Evolutionary conservation across 2,113 vertebrate species (phyloP).

Genomic region (Pseudopodoces humilis): DNA sequence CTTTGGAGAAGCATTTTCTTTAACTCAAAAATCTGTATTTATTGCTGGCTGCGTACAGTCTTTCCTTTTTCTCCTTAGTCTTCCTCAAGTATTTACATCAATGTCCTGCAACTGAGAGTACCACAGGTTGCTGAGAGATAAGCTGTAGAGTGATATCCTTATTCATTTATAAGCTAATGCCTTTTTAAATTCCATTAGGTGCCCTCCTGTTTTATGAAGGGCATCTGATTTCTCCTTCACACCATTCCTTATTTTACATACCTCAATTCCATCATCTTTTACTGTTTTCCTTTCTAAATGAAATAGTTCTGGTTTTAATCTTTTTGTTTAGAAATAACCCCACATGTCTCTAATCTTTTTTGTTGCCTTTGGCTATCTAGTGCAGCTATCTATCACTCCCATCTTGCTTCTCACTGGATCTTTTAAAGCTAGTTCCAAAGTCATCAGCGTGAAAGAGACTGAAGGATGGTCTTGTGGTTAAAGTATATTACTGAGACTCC

Average conservation of each 20-base stretch:
- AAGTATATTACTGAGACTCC: not conserved
- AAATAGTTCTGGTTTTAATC: slow-evolving; percentile 60
- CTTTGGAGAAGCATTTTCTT: not conserved
- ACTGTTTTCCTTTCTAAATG: slow-evolving; percentile 58
- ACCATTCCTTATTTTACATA: slow-evolving; percentile 35
- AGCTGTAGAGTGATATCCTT: not conserved
- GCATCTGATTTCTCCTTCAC: slow-evolving; percentile 63
- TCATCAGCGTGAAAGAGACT: slow-evolving; percentile 47
- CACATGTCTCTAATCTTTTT: slow-evolving; percentile 57
- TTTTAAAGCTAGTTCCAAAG: slow-evolving; percentile 65
- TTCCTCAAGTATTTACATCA: not conserved
- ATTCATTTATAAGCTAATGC: not conserved
- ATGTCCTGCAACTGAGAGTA: slow-evolving; percentile 7
- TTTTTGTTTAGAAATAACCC: slow-evolving; percentile 62
- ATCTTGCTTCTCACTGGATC: slow-evolving; percentile 49
- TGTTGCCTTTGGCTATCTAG: slow-evolving; percentile 46
- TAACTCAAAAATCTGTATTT: not conserved
- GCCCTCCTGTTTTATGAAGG: slow-evolving; percentile 43
- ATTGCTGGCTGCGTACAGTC: not conserved
- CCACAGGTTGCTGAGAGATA: not conserved
- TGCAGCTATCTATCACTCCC: slow-evolving; percentile 48
- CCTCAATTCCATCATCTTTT: slow-evolving; percentile 45
- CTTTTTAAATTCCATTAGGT: slow-evolving; percentile 28
- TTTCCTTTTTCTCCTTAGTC: not conserved
- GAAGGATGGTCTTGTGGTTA: slow-evolving; percentile 11